phyloP scores from a whole-genome alignment of 2,113 vertebrate genomes.

The Dasyprocta punctata region DNA sequence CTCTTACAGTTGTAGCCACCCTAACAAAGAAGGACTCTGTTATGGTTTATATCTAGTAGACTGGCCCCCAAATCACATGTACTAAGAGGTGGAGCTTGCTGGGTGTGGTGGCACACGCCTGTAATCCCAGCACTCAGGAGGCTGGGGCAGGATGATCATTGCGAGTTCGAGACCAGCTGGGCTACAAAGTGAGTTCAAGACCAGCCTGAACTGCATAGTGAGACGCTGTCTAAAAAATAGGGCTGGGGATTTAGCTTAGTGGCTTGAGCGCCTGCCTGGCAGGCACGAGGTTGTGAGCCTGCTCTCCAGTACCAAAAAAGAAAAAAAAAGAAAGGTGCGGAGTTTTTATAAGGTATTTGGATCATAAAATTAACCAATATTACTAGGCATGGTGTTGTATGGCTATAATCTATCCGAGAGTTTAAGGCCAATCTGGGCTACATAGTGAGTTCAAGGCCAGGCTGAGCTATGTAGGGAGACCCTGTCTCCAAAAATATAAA shows the following conservation, averaged over 20 bases:
- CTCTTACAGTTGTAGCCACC: neutral
- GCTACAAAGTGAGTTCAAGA: no score
- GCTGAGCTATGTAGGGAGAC: neutral
- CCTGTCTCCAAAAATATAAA: neutral
- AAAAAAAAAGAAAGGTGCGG: no score
- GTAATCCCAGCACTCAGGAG: no score
- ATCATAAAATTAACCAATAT: neutral
- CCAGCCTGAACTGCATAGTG: no score
- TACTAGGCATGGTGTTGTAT: neutral
- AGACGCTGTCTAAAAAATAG: no score
- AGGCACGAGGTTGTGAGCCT: no score
- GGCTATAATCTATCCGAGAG: neutral
- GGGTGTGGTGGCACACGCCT: no score
- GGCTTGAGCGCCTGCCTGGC: no score
- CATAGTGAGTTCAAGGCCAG: neutral
- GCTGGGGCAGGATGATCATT: no score
- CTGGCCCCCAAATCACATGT: neutral
- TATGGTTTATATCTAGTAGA: neutral
- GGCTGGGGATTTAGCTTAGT: no score
- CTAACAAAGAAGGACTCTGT: neutral
- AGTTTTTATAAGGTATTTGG: neutral
- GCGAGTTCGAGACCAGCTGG: no score
- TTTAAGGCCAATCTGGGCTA: neutral
- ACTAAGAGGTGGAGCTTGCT: neutral
- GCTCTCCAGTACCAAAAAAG: no score